These are phyloP conservation scores for Lysandra bellargus DNA, from an alignment of 2,888 invertebrate species.

Conservation along the genomic window DNA sequence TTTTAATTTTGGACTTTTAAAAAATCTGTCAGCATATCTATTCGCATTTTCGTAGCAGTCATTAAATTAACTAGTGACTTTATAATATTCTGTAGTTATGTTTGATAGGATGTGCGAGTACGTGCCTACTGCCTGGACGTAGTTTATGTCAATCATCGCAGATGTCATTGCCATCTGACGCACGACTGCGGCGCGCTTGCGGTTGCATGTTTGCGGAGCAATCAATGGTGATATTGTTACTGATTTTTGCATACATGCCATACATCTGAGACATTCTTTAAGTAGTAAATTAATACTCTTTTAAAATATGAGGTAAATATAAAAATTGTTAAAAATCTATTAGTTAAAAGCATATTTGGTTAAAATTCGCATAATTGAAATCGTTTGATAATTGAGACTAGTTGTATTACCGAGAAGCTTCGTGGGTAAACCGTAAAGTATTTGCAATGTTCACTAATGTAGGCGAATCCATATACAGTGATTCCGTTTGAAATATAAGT, in stretches of 20 bases:
- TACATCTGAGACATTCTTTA: not conserved
- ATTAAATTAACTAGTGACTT: too few species aligned
- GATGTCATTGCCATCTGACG: constrained; percentile 54
- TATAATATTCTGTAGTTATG: not conserved
- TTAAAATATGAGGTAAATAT: too few species aligned
- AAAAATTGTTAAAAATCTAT: not conserved
- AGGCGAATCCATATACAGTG: not conserved
- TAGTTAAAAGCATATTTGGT: not conserved
- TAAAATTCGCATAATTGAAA: not conserved
- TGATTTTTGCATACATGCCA: not conserved
- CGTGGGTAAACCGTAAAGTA: not conserved
- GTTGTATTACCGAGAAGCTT: not conserved
- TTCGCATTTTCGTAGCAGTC: not conserved
- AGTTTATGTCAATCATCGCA: constrained; percentile 51
- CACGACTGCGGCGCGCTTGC: constrained; percentile 36
- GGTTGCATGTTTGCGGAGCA: constrained; percentile 33
- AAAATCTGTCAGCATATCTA: too few species aligned
- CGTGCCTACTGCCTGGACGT: not conserved
- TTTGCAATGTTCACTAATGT: not conserved
- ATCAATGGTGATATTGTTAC: not conserved
- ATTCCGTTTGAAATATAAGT: not conserved
- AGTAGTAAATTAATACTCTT: not conserved
- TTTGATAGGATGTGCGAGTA: not conserved
- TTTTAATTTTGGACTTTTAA: too few species aligned
- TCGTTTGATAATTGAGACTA: not conserved